Percentiles rank a stretch among this genome's conserved stretches.
phyloP scores from a whole-genome alignment of 35 echinoderm and acorn worm species.

The Stichopus chloronotus region DNA sequence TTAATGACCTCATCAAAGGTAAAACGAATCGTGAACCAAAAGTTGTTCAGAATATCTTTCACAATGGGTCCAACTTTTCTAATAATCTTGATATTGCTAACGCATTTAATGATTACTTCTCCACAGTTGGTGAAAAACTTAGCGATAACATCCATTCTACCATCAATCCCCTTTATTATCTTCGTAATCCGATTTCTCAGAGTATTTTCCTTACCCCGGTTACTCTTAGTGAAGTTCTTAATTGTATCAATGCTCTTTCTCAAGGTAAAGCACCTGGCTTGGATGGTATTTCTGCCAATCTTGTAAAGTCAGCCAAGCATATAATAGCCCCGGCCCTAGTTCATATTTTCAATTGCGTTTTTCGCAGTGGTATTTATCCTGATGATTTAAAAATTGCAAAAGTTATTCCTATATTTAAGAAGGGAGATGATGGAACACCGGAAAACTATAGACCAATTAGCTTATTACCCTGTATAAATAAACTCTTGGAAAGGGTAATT shows the following conservation, averaged over 20 bases:
- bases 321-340: not conserved
- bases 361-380: conserved; percentile 1
- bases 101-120: not conserved
- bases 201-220: conserved; percentile 25
- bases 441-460: conserved; percentile 31
- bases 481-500: conserved; percentile 9
- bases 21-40: not conserved
- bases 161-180: not conserved
- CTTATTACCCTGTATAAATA: conserved; percentile 15
- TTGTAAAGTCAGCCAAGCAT: not conserved
- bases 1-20: conserved; percentile 17
- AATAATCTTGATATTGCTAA: not conserved
- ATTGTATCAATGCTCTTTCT: conserved; percentile 10
- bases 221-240: not conserved
- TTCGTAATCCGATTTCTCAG: conserved; percentile 6
- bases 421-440: not conserved
- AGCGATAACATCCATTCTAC: conserved; percentile 2
- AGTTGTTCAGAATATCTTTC: not conserved
- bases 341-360: conserved; percentile 3
- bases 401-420: conserved; percentile 41
- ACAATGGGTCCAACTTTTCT: not conserved
- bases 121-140: not conserved
- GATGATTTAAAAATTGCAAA: conserved; percentile 23
- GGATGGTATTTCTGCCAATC: not conserved
- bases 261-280: not conserved